Conservation (phyloP, 2,888 invertebrate genomes). For the Cordilura impudica region DNA sequence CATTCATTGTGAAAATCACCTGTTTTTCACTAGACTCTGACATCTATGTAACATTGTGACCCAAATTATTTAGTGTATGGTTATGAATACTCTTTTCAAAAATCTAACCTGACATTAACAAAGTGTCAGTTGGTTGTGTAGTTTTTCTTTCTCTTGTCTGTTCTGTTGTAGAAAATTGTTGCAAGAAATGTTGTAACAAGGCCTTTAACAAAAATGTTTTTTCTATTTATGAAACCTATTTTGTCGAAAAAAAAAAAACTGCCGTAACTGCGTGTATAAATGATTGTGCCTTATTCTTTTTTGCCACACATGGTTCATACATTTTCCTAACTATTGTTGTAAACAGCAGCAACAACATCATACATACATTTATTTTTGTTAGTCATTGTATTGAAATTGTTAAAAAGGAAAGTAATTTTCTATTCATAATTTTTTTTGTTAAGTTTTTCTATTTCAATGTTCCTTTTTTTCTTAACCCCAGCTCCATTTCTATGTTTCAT, state of each 20-base stretch:
- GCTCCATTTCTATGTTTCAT: not conserved
- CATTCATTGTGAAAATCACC: conserved; percentile 40
- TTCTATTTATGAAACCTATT: conserved; percentile 21
- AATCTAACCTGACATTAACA: conserved; percentile 57
- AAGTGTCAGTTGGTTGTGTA: conserved; percentile 50
- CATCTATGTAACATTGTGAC: conserved; percentile 1
- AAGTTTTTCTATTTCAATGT: not conserved
- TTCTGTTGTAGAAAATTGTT: too few relatives aligned
- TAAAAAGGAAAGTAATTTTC: conserved; percentile 30
- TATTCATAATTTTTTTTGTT: not conserved
- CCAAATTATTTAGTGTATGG: conserved; percentile 12
- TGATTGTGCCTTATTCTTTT: not conserved
- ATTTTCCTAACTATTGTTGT: not conserved
- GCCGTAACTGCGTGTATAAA: conserved; percentile 7
- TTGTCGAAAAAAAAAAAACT: not conserved
- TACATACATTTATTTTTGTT: not conserved
- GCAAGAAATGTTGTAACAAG: not conserved
- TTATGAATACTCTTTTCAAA: conserved; percentile 11
- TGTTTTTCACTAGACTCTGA: conserved; percentile 16
- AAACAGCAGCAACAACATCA: too few relatives aligned
- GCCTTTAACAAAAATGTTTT: conserved; percentile 26
- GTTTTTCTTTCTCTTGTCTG: too few relatives aligned
- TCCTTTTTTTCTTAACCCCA: not conserved
- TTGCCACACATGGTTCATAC: not conserved
- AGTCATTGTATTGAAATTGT: conserved; percentile 15